A percentile compares a stretch with the other conserved stretches of the same genome.
These are phyloP conservation scores for Molorchus minor DNA, from an alignment of 2,888 invertebrate species.

Conservation along the genomic window DNA sequence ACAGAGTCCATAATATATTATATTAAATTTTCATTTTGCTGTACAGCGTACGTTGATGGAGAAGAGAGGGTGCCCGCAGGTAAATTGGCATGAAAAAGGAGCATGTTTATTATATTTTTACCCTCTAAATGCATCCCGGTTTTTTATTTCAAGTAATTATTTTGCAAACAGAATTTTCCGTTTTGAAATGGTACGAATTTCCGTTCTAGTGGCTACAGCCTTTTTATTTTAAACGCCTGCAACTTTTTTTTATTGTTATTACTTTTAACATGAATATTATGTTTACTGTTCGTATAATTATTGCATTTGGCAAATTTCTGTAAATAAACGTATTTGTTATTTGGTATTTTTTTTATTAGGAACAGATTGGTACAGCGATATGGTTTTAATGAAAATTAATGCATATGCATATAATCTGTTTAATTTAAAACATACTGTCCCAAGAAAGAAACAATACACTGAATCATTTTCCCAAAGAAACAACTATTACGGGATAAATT, in stretches of 20 bases:
- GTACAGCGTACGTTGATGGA: constrained; percentile 72
- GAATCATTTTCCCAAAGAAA: too few relatives aligned
- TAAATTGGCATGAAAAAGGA: constrained; percentile 59
- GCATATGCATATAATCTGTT: too few relatives aligned
- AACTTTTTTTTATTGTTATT: not conserved
- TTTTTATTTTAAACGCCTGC: constrained; percentile 5
- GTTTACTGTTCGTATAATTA: not conserved
- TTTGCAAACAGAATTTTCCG: constrained; percentile 16
- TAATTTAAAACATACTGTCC: too few relatives aligned
- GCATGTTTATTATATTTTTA: constrained; percentile 39
- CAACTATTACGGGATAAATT: too few relatives aligned
- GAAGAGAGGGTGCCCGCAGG: constrained; percentile 76
- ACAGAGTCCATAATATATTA: too few relatives aligned
- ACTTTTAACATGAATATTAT: not conserved
- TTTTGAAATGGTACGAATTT: constrained; percentile 8
- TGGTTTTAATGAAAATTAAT: too few relatives aligned
- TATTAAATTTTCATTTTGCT: constrained; percentile 30
- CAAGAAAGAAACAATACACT: too few relatives aligned
- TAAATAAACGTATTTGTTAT: not conserved
- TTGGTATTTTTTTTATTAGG: not conserved
- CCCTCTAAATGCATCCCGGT: constrained; percentile 27
- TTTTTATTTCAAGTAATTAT: too few relatives aligned
- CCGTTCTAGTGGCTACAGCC: constrained; percentile 1
- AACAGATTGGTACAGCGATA: not conserved
- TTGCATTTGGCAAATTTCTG: not conserved